These are phyloP conservation scores for Brachypterus glaber DNA, from an alignment of 2,888 invertebrate genomes.

Conservation along the genomic window DNA sequence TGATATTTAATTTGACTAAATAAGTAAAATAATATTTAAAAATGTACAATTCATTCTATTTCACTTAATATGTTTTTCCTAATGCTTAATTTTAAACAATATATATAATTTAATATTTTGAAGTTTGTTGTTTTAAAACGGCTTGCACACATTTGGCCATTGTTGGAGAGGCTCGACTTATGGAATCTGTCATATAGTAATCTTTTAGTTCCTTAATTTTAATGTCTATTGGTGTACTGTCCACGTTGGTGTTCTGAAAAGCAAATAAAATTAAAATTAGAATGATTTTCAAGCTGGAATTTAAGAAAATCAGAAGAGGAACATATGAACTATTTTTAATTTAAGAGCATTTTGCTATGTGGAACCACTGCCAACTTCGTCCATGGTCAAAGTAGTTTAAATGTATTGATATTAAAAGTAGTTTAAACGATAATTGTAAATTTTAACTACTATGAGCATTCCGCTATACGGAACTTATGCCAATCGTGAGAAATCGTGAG, in stretches of 20 bases:
- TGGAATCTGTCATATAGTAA: slow-evolving; percentile 91
- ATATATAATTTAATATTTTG: slow-evolving; percentile 29
- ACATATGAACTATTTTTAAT: slow-evolving; percentile 1
- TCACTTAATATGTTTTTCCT: too few species aligned
- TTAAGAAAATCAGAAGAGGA: slow-evolving; percentile 4
- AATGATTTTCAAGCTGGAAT: background rate
- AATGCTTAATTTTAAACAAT: too few species aligned
- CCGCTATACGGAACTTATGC: too few species aligned
- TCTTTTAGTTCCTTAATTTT: slow-evolving; percentile 71
- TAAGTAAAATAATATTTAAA: too few species aligned
- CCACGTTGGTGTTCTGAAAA: slow-evolving; percentile 14
- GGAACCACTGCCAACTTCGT: background rate
- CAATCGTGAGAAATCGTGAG: too few species aligned
- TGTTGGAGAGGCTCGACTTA: slow-evolving; percentile 92
- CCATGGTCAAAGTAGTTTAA: too few species aligned
- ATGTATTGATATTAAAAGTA: too few species aligned
- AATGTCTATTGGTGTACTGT: slow-evolving; percentile 52
- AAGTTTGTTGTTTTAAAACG: slow-evolving; percentile 60
- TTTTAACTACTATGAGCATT: too few species aligned
- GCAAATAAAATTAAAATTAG: slow-evolving; percentile 2
- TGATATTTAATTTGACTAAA: too few species aligned
- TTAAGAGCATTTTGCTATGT: background rate
- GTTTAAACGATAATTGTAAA: too few species aligned
- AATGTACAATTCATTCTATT: too few species aligned
- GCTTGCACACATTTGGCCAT: slow-evolving; percentile 98